Base-by-base conservation (phyloP, 2,888 invertebrate genomes). In the Drosophila gaucha region DNA sequence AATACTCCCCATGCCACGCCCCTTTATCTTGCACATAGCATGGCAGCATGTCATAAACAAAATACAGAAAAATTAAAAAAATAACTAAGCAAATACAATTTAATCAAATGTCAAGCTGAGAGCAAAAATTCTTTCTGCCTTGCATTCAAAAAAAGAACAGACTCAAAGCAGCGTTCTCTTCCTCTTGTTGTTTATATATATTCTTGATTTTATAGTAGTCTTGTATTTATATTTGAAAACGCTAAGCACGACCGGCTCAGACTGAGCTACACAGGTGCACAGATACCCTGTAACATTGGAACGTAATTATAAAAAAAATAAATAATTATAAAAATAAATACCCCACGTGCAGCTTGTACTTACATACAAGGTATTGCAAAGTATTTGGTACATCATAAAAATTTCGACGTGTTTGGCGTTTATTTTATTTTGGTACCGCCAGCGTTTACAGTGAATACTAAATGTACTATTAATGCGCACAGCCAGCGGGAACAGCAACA, bases 391-490 rank as follows among this genome's bases (percentile, higher is more conserved):
- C 82, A 78, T 66, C 59, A 65, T 82, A 71, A 74, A 80, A 82
- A 59, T n/a, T 68, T 79, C 10, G 59, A 62, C 67, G 55, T 44
- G 39, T 63, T 76, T 57, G 49, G 65, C 65, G 59, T 74, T 72
- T 54, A 74, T 69, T 74, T 73, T 44, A 52, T 74, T 72, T 72
- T 52, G 41, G 57, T 59, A 63, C 68, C 73, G 60, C 76, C 41
- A 65, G 83, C 78, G 65, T 76, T 78, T 83, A 73, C 77, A 59
- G 49, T 72, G 77, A 64, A 83, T 78, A 78, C 77, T 76, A 83
- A 83, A 68, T 80, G 73, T 60, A 58, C 84, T 60, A 68, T 78
- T 83, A 82, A 83, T 78, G 68, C 59, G 65, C 63, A 58, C 38
- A 47, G 58, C 52, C 24, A 58, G 41, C 36, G 44, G 44, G 62